Conservation (phyloP, 2,888 invertebrate genomes). For the Eudasyphora cyanicolor region DNA sequence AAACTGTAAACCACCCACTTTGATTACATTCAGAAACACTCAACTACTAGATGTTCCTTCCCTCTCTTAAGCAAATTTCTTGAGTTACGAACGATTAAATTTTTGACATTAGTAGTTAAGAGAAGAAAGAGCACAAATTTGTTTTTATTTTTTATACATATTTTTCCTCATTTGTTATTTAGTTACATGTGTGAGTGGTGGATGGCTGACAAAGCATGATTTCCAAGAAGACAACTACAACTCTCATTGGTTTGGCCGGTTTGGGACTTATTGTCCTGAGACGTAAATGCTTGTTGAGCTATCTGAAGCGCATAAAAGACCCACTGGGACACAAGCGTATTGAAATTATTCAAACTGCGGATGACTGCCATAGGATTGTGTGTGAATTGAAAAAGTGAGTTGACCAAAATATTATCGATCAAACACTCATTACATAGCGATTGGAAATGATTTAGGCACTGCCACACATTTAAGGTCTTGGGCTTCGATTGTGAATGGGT, state of each 20-base stretch:
- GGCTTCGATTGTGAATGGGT: conserved; percentile 94
- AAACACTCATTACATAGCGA: not conserved
- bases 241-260: conserved; percentile 70
- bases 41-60: too few species aligned
- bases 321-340: conserved; percentile 73
- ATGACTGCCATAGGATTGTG: conserved; percentile 74
- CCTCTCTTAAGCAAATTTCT: too few species aligned
- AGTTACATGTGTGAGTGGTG: conserved; percentile 41
- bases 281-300: conserved; percentile 81
- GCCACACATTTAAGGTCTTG: conserved; percentile 81
- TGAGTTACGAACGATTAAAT: too few species aligned
- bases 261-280: conserved; percentile 75
- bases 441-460: conserved; percentile 69
- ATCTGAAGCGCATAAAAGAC: conserved; percentile 68
- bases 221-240: conserved; percentile 52
- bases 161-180: not conserved
- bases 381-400: conserved; percentile 75
- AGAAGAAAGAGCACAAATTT: too few species aligned
- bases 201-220: conserved; percentile 27
- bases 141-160: too few species aligned
- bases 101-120: too few species aligned
- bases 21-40: not conserved
- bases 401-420: not conserved
- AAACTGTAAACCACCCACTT: too few species aligned
- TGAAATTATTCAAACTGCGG: conserved; percentile 74